Evolutionary conservation across 2,113 vertebrate species (phyloP).

Genomic region (Podilymbus podiceps): DNA sequence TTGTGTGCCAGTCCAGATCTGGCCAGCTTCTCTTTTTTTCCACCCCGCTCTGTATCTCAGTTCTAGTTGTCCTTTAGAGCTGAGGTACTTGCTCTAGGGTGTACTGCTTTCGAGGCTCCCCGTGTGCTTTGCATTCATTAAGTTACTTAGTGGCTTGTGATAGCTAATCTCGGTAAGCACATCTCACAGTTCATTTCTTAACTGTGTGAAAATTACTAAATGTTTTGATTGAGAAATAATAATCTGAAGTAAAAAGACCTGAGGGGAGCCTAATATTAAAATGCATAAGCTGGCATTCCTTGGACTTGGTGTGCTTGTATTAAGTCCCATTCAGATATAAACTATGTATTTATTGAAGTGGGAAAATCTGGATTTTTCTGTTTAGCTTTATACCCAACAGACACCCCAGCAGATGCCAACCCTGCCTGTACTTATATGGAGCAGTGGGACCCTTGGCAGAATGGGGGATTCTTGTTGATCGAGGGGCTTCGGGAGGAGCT

Average conservation of each 20-base stretch:
- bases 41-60: background rate
- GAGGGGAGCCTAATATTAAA: background rate
- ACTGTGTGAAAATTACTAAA: background rate
- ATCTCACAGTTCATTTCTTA: background rate
- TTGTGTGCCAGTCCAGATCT: background rate
- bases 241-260: background rate
- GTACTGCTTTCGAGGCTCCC: background rate
- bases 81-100: background rate
- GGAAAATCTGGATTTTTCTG: background rate
- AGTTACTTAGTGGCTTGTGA: background rate
- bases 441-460: background rate
- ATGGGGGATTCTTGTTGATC: fast-evolving
- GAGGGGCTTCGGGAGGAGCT: background rate
- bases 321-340: background rate
- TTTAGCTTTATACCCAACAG: background rate
- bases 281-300: background rate
- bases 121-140: background rate
- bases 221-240: background rate
- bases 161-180: background rate
- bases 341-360: background rate
- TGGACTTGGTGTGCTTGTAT: background rate
- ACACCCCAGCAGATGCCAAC: background rate
- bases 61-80: background rate
- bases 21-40: background rate
- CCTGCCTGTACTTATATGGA: background rate